Evolutionary conservation across 2,113 vertebrate genomes (phyloP), one percentile per base, ranked within the genome.

Genomic region (Balaeniceps rex): DNA sequence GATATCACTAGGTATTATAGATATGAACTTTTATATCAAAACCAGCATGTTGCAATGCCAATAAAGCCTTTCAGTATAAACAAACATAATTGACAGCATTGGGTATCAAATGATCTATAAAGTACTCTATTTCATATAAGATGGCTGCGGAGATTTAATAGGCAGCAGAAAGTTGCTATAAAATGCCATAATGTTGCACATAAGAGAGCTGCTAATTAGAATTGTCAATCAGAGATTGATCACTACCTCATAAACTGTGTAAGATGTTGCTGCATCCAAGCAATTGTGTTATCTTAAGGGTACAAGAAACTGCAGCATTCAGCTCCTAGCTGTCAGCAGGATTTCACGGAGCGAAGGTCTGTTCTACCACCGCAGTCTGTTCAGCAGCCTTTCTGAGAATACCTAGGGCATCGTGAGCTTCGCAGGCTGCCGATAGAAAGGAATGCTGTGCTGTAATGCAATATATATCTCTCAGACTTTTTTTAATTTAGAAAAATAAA

Each of bases 191-290:
- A 93, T 89, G 65, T 95, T 95, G 80, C 65, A 97, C 76, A 92
- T 87, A 97, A 88, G 93, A 97, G 97, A 92, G 81, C 86, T 97
- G 96, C 97, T 98, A 98, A 98, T 98, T 98, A 98, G 96, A 96
- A 97, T 95, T 98, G 98, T 98, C 98, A 98, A 92, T 98, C 89
- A 97, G 86, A 98, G 97, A 98, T 98, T 97, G 97, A 98, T 98
- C 94, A 93, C 84, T 84, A 63, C 92, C 81, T 90, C 90, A 54
- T 96, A 96, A 95, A 97, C 92, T 71, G 96, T 52, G n/a, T 76
- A 93, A 97, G 95, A 96, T 60, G 91, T 87, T 97, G 88, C 91
- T 96, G 93, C 88, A 96, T 97, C 58, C 77, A 51, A 87, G 96
- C 83, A 92, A 96, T 97, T 98, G 96, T 97, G 96, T 98, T 97